Conservation (phyloP, 2,797 vertebrate species). For the Phrynocephalus forsythii region DNA sequence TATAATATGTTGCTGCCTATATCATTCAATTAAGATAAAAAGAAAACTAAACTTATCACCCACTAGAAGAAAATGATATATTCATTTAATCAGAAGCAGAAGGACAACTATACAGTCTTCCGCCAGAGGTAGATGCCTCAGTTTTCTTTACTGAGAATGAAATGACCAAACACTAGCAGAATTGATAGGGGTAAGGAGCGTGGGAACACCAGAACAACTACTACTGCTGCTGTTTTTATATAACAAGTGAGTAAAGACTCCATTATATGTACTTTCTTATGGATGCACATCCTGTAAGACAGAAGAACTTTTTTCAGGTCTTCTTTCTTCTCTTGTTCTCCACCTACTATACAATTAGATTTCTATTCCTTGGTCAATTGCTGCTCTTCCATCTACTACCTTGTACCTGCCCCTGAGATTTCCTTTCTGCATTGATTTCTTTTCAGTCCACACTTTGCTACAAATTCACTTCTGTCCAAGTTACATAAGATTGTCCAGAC, state of each 20-base stretch:
- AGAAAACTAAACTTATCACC: neutral
- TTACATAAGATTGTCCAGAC: too few relatives aligned
- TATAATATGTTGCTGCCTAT: neutral
- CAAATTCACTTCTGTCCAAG: neutral
- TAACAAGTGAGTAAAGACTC: too few relatives aligned
- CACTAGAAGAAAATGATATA: slow-evolving; percentile 32
- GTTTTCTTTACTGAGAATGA: neutral
- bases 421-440: neutral
- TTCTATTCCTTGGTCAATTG: neutral
- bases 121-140: neutral
- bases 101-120: slow-evolving; percentile 17
- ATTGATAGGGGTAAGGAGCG: neutral
- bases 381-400: too few relatives aligned
- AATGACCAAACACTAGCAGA: neutral
- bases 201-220: too few relatives aligned
- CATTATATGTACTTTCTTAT: too few relatives aligned
- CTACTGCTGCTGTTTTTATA: neutral
- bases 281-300: too few relatives aligned
- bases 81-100: neutral
- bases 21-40: neutral
- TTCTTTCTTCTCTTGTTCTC: neutral
- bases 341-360: neutral
- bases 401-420: too few relatives aligned
- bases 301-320: neutral
- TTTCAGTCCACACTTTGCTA: neutral